These are phyloP conservation scores for Pelmatolapia mariae DNA, from an alignment of 2,113 vertebrate genomes.

Conservation along the genomic window DNA sequence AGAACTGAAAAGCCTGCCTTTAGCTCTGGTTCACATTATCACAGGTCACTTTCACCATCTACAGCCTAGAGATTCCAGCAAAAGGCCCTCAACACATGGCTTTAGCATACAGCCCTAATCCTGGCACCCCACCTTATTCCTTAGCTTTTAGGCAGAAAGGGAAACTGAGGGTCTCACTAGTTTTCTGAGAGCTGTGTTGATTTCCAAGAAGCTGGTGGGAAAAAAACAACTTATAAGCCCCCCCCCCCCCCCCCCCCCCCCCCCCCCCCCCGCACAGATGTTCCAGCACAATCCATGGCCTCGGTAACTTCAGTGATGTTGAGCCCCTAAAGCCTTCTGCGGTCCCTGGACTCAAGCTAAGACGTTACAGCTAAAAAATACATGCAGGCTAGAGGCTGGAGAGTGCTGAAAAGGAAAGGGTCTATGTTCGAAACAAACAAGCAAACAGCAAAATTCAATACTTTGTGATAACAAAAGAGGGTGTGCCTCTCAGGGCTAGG, in stretches of 20 bases:
- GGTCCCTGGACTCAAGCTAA: slow-evolving; percentile 21
- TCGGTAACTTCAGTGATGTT: slow-evolving; percentile 19
- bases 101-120: not conserved
- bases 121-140: not conserved
- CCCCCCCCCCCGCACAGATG: not conserved
- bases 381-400: slow-evolving; percentile 14
- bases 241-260: not conserved
- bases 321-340: slow-evolving; percentile 25
- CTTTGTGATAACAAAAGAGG: not conserved
- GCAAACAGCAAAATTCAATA: slow-evolving; percentile 1
- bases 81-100: not conserved
- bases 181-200: not conserved
- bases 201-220: not conserved
- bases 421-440: slow-evolving; percentile 12
- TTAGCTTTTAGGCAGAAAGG: not conserved
- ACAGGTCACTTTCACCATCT: not conserved
- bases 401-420: not conserved
- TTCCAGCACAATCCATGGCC: slow-evolving; percentile 5
- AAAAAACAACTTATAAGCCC: not conserved
- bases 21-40: not conserved
- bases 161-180: not conserved
- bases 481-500: not conserved
- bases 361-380: slow-evolving; percentile 24
- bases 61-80: not conserved
- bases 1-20: not conserved